These are phyloP conservation scores for Germaria angustata DNA, from an alignment of 2,888 invertebrate genomes.

Conservation along the genomic window DNA sequence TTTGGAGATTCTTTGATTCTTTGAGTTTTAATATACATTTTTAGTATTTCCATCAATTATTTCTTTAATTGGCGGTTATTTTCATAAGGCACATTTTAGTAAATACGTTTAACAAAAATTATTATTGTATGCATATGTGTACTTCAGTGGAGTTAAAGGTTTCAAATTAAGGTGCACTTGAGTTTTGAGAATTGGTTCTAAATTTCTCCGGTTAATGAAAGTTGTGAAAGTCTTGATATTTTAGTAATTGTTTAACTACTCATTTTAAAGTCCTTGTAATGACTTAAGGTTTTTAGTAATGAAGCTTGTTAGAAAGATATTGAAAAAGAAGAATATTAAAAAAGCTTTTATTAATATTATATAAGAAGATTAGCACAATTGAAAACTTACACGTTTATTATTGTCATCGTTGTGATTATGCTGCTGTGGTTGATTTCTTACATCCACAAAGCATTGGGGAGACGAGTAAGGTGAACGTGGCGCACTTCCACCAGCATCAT, in stretches of 20 bases:
- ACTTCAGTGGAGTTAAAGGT: background rate
- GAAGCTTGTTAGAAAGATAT: constrained; percentile 57
- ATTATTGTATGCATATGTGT: background rate
- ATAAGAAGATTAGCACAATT: background rate
- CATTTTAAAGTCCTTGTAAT: constrained; percentile 29
- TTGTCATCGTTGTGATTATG: background rate
- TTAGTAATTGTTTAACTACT: constrained; percentile 14
- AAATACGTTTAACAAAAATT: background rate
- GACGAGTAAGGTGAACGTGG: constrained; percentile 5
- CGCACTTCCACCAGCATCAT: background rate
- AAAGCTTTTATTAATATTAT: background rate
- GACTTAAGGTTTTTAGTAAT: constrained; percentile 29
- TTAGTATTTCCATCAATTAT: constrained; percentile 8
- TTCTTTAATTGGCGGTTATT: constrained; percentile 7
- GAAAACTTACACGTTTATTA: constrained; percentile 68
- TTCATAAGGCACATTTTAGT: constrained; percentile 69
- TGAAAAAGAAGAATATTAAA: constrained; percentile 36
- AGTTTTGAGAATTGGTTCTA: constrained; percentile 15
- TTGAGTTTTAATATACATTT: background rate
- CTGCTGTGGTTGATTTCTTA: background rate
- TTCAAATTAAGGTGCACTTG: constrained; percentile 43
- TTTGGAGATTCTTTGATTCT: background rate
- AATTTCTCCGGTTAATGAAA: constrained; percentile 30
- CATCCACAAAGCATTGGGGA: background rate
- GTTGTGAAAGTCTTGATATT: constrained; percentile 20